Evolutionary conservation across 2,797 vertebrate species (phyloP), one percentile per base, ranked within the genome.

Genomic region (Gobio occitaniae): DNA sequence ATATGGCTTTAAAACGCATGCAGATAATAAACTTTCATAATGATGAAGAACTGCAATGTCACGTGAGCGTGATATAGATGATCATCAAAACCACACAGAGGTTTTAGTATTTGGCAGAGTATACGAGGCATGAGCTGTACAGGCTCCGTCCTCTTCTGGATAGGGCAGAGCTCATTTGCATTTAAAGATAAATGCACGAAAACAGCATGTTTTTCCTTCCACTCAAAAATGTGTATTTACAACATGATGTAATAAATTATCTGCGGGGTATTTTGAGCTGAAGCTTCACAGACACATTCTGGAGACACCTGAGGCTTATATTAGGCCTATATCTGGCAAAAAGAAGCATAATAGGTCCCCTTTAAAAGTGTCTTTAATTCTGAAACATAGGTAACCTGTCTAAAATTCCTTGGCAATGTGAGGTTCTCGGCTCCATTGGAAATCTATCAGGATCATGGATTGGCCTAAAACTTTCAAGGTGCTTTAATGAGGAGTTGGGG

Each of bases 391-490:
- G 6, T 82, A 92, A 88, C 90, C 90, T 61, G 81, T 70, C 80
- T 74, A 21, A 83, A 72, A 65, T 78, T 74, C 66, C 92, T 94
- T 91, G 93, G 92, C 92, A 91, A 91, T n/a, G 9, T 41, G 72
- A 54, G 91, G 93, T 93, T 93, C 90, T 93, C 88, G 25, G 48
- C 91, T 83, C 87, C 88, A 93, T 93, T 93, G 94, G 92, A 94
- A 95, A 96, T 95, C 93, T 52, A 93, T 95, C 86, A 89, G 65
- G 19, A 89, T 91, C 88, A 94, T 94, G 87, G 94, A 95, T 93
- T 94, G 91, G 92, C 91, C 91, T 93, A 91, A 94, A 95, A 93
- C 94, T 96, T 96, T 95, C 96, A 96, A 97, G 96, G 95, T 95
- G 94, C 92, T 94, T 95, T 95, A 95, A 97, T 94, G 93, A 96